phyloP scores from a whole-genome alignment of 2,888 invertebrate species.

The Dicycla oo region DNA sequence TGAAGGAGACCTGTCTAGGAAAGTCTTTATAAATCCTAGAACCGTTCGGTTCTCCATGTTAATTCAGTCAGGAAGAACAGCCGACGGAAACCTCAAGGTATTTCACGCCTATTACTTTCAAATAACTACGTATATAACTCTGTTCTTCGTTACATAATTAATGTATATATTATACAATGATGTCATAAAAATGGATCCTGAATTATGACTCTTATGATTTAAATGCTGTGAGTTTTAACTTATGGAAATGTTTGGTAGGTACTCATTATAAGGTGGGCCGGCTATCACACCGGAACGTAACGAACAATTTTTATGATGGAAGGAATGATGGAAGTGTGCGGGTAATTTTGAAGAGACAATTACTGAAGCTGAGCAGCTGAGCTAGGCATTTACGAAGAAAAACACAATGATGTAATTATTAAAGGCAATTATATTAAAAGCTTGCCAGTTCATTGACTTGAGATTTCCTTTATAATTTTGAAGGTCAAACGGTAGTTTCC shows the following conservation, averaged over 20 bases:
- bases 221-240: slow-evolving; percentile 71
- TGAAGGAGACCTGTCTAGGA: neutral
- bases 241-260: slow-evolving; percentile 74
- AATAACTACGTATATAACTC: slow-evolving; percentile 40
- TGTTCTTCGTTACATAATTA: slow-evolving; percentile 57
- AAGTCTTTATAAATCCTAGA: neutral
- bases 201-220: slow-evolving; percentile 80
- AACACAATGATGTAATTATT: too few species aligned
- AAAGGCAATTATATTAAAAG: too few species aligned
- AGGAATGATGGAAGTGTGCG: neutral
- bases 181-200: slow-evolving; percentile 78
- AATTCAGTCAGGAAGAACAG: slow-evolving; percentile 28
- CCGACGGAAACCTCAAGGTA: slow-evolving; percentile 30
- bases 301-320: neutral
- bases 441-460: too few species aligned
- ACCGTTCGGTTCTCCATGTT: neutral
- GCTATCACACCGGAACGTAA: slow-evolving; percentile 72
- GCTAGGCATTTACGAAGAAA: too few species aligned
- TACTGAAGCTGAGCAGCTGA: too few species aligned
- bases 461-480: too few species aligned
- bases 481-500: too few species aligned
- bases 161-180: slow-evolving; percentile 76
- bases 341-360: too few species aligned
- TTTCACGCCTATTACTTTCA: slow-evolving; percentile 43
- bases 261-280: slow-evolving; percentile 64